These are phyloP conservation scores for Silurus asotus DNA, from an alignment of 2,113 vertebrate species.

Conservation along the genomic window DNA sequence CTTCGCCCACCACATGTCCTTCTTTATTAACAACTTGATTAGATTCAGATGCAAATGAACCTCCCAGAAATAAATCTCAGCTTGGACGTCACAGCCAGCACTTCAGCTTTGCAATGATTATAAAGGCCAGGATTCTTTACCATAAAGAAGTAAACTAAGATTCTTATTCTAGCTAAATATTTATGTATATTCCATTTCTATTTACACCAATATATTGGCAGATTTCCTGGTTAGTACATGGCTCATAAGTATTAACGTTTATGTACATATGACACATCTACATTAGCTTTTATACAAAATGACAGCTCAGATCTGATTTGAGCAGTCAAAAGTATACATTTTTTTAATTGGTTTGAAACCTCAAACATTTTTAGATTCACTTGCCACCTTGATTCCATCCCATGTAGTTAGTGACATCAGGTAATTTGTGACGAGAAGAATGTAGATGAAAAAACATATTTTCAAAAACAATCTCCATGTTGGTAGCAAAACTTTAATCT, in stretches of 20 bases:
- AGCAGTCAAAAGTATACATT: not conserved
- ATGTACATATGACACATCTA: not conserved
- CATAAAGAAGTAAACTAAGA: not conserved
- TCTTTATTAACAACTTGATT: conserved; percentile 28
- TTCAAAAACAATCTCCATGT: not conserved
- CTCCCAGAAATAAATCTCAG: conserved; percentile 21
- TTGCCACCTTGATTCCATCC: not conserved
- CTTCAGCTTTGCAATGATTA: not conserved
- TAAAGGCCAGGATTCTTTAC: not conserved
- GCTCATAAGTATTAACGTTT: not conserved
- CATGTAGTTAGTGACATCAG: not conserved
- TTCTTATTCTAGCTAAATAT: not conserved
- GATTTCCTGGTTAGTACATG: not conserved
- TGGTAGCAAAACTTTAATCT: not conserved
- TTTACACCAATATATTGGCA: no score
- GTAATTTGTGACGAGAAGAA: no score
- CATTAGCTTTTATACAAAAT: not conserved
- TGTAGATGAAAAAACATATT: no score
- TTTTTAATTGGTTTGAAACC: not conserved
- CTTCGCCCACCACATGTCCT: conserved; percentile 14
- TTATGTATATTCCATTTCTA: not conserved
- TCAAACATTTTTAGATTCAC: not conserved
- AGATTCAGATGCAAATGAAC: conserved; percentile 32
- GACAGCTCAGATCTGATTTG: not conserved
- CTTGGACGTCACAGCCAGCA: not conserved